Evolutionary conservation across 2,888 invertebrate species (phyloP).

Genomic region (Lissocephala sabroskyi): DNA sequence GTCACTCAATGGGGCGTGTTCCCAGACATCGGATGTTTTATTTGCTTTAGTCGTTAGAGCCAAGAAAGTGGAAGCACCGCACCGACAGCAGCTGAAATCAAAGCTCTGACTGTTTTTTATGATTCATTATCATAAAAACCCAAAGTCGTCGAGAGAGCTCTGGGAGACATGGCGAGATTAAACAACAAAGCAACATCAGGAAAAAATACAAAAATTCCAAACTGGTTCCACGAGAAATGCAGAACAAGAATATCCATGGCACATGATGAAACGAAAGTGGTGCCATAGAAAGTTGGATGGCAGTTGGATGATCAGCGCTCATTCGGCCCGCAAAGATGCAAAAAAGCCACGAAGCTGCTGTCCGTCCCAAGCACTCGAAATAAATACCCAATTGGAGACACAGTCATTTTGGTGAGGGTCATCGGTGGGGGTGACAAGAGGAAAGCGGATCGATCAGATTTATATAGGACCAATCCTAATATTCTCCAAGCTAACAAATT

Average conservation of each 20-base stretch:
- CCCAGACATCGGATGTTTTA: conserved; percentile 20
- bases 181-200: not conserved
- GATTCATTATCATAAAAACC: conserved; percentile 41
- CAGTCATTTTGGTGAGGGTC: no score
- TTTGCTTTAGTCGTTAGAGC: conserved; percentile 45
- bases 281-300: conserved; percentile 58
- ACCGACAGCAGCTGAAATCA: conserved; percentile 30
- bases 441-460: no score
- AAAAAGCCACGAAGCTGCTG: not conserved
- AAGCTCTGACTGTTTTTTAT: conserved; percentile 32
- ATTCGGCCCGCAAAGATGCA: conserved; percentile 1
- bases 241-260: conserved; percentile 51
- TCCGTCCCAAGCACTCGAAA: no score
- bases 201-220: not conserved
- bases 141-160: conserved; percentile 4
- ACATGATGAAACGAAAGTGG: conserved; percentile 49
- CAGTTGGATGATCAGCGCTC: no score
- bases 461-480: no score
- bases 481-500: no score
- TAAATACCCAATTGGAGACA: no score
- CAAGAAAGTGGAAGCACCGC: not conserved
- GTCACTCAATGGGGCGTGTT: conserved; percentile 19
- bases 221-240: conserved; percentile 35
- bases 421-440: no score
- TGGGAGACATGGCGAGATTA: conserved; percentile 12